A percentile compares a stretch with the other conserved stretches of the same genome.
These are phyloP conservation scores for Mustela nigripes DNA, from an alignment of 2,113 vertebrate species.

Conservation along the genomic window DNA sequence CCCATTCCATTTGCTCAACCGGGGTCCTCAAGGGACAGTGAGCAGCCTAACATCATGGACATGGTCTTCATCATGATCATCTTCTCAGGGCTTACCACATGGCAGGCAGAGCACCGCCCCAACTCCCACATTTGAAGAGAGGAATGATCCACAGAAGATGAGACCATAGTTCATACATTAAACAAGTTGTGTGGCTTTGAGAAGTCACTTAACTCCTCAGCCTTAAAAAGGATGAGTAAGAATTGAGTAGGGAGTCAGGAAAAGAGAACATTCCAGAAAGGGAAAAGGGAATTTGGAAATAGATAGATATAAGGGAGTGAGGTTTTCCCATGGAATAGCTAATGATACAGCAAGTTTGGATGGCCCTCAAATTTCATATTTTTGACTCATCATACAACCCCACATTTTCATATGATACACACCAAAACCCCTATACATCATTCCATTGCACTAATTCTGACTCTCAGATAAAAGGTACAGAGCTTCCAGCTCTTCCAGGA, in stretches of 20 bases:
- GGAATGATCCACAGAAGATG: neutral
- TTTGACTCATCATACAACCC: neutral
- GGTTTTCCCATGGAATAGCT: neutral
- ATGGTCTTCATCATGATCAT: neutral
- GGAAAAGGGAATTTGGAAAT: neutral
- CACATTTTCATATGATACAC: accelerated
- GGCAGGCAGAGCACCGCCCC: neutral
- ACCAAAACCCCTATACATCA: neutral
- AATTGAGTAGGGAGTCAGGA: neutral
- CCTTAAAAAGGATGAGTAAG: neutral
- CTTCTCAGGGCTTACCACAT: neutral
- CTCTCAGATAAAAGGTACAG: neutral
- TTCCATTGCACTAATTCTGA: accelerated
- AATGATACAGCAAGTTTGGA: neutral
- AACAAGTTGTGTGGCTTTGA: neutral
- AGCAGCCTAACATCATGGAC: neutral
- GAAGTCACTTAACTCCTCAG: neutral
- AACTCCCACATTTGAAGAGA: neutral
- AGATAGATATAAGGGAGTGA: neutral
- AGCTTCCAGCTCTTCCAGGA: neutral
- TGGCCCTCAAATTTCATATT: neutral
- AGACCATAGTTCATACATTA: neutral
- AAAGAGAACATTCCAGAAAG: neutral
- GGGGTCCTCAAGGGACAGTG: neutral
- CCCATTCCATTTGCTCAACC: neutral